Percentiles rank a stretch among this genome's conserved stretches.
Conservation (phyloP, 2,888 invertebrate species). For the Pimpla rufipes region DNA sequence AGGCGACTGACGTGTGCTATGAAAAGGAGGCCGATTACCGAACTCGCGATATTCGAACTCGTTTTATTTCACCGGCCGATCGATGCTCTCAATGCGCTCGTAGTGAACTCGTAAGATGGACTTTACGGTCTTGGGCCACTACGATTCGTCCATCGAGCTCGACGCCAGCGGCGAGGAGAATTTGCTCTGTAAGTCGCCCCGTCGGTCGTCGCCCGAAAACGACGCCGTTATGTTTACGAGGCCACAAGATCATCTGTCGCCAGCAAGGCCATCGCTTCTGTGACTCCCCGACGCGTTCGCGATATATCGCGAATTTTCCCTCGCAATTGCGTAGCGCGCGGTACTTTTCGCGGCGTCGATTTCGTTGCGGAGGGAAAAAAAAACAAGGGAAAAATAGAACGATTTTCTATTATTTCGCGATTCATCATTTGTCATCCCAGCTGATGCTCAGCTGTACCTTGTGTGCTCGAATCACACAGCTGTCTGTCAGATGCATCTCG, state of each 20-base stretch:
- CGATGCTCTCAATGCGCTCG: conserved; percentile 67
- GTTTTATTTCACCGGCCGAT: conserved; percentile 58
- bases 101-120: conserved; percentile 79
- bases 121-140: conserved; percentile 80
- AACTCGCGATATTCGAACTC: conserved; percentile 60
- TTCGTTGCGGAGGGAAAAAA: no score
- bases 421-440: conserved; percentile 67
- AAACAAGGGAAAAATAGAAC: no score
- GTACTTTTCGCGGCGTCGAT: no score
- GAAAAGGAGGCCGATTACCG: conserved; percentile 72
- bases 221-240: conserved; percentile 55
- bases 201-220: conserved; percentile 43
- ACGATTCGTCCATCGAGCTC: conserved; percentile 79
- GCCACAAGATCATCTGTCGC: conserved; percentile 51
- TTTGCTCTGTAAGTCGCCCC: conserved; percentile 79
- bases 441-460: conserved; percentile 67
- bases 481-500: conserved; percentile 53
- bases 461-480: conserved; percentile 63
- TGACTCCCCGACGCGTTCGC: not conserved
- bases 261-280: conserved; percentile 52
- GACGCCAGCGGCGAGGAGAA: conserved; percentile 77
- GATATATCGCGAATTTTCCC: no score
- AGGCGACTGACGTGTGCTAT: conserved; percentile 79
- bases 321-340: no score
- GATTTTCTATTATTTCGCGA: conserved; percentile 30